These are phyloP conservation scores for Struthio camelus DNA, from an alignment of 2,113 vertebrate genomes.

Conservation along the genomic window DNA sequence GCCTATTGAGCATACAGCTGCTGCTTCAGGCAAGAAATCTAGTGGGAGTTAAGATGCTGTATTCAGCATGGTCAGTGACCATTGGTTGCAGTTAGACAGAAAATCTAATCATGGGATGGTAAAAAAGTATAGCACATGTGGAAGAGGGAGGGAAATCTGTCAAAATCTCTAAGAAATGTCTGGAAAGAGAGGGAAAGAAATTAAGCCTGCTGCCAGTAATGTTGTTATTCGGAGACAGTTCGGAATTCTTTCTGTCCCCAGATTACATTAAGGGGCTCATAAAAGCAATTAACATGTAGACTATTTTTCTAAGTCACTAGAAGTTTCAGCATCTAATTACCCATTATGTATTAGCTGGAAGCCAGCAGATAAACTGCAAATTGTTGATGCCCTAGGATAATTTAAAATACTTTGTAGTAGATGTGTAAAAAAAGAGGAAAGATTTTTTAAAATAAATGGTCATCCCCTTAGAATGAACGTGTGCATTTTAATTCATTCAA, in stretches of 20 bases:
- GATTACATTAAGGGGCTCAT: constrained; percentile 60
- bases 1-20: neutral
- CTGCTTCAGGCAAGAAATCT: neutral
- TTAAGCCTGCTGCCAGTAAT: constrained; percentile 26
- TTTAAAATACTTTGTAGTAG: neutral
- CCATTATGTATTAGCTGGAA: constrained; percentile 66
- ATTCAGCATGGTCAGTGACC: neutral
- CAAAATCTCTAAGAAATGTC: neutral
- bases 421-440: neutral
- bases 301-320: constrained; percentile 73
- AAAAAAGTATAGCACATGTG: neutral
- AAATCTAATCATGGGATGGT: neutral
- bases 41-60: neutral
- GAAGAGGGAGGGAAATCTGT: neutral
- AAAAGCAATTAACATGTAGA: constrained; percentile 71
- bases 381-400: constrained; percentile 41
- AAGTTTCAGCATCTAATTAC: constrained; percentile 69
- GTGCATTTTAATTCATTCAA: neutral
- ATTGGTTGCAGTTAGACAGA: neutral
- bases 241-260: constrained; percentile 48
- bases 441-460: neutral
- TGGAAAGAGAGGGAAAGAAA: neutral
- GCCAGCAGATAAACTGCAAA: constrained; percentile 59
- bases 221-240: constrained; percentile 40
- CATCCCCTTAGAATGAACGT: neutral